phyloP scores from a whole-genome alignment of 1,140 invertebrate species.

The Mesaphorura yosii region DNA sequence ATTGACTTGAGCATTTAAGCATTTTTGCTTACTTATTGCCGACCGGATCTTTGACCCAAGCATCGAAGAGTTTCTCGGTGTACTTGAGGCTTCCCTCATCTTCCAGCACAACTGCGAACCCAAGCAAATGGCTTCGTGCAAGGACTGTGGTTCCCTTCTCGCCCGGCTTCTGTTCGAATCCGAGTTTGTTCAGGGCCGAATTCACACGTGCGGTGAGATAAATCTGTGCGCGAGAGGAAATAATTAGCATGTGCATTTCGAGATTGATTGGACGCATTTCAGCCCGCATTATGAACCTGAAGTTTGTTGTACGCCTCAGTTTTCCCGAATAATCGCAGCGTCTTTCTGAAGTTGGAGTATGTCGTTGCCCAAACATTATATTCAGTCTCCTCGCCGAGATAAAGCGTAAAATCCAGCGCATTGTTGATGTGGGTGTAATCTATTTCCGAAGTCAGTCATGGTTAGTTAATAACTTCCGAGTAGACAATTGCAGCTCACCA shows the following conservation, averaged over 20 bases:
- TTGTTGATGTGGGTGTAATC: neutral
- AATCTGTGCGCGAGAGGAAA: neutral
- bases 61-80: neutral
- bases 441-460: neutral
- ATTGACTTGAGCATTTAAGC: too few relatives aligned
- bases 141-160: neutral
- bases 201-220: neutral
- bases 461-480: neutral
- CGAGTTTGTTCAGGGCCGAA: neutral
- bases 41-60: neutral
- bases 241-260: neutral
- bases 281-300: neutral
- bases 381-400: neutral
- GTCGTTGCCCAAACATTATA: constrained; percentile 1
- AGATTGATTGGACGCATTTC: neutral
- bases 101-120: neutral
- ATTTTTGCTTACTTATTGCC: neutral
- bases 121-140: neutral
- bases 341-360: neutral
- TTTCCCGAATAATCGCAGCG: neutral
- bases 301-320: neutral
- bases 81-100: neutral
- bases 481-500: constrained; percentile 2
- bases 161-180: neutral
- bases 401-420: neutral